Evolutionary conservation across 1,140 invertebrate species (phyloP), one percentile per base, ranked within the genome.

Genomic region (Tetramorium simillimum): DNA sequence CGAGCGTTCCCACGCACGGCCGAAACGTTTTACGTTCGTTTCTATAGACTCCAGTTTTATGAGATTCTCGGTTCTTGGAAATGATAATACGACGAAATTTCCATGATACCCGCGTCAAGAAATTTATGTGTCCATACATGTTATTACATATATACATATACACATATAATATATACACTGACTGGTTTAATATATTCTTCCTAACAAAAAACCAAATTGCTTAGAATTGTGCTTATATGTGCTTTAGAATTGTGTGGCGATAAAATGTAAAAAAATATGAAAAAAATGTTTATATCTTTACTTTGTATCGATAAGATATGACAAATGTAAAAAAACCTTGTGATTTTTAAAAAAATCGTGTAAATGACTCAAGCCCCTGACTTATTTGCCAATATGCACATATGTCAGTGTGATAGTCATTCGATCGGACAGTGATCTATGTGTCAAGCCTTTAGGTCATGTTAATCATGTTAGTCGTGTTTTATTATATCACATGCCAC

Each of bases 31-130:
- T 89, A 89, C 65, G 88, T 82, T 60, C 85, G 24, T 87, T 84
- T 72, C 88, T 89, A 87, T 84, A 76, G 67, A 82, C 84, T 84
- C n/a, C 21, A n/a, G 51, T 87, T 90, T 89, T 89, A 89, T 67
- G 58, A 58, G n/a, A 40, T 46, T 18, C 18, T 82, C 37, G 24
- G 18, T 87, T 60, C 86, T 82, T 82, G 28, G 84, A 67, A 89
- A 76, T 40, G 84, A 75, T 89, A 76, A 40, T 37, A 10, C 56
- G 21, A 73, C 0, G 28, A 69, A 89, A 89, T 89, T 89, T 76
- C 56, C 69, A 60, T 81, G 69, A 89, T 86, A 88, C 69, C 62
- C 46, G 62, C 62, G 70, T 63, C 24, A 33, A 33, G 58, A 40
- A 82, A 33, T 76, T 84, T 46, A 77, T 37, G 7, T n/a, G 7